Base-by-base conservation (phyloP, 35 echinoderm and acorn worm species). In the Ophiothrix spiculata region DNA sequence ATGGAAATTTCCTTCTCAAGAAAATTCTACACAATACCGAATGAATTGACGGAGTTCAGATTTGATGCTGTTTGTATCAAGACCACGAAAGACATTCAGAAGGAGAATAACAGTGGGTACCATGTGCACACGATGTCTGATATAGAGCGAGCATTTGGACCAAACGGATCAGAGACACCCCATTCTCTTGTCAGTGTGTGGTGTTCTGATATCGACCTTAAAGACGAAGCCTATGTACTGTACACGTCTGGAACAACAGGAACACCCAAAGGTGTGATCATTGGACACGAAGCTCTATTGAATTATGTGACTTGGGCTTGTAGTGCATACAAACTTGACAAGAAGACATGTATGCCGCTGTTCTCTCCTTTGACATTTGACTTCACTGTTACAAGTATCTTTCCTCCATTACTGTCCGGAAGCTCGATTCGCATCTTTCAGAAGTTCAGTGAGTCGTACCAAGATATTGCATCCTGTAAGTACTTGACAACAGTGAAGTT, bases 31-130 rank as follows among this genome's bases (percentile, higher is more conserved):
- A 78, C 13, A 78, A 78, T 78, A 35, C 38, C 76, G 2, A 78
- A 78, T 36, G 76, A 78, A 78, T 35, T 78, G 76, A 78, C 76
- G 4, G 76, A 78, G 36, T 78, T 78, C 33, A 78, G 76, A 78
- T 78, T 78, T 35, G 76, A 78, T 31, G 76, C 76, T 34, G 36
- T 78, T 34, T 78, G 32, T 31, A 78, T 16, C 12, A 78, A 78
- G 32, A 4, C 25, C 25, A 36, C 14, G 1, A 6, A 69, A 78
- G 38, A 16, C 14, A 31, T 34, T 34, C 11, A 35, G 36, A 35
- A 21, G 76, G 76, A 33, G 32, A 31, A 10, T 3, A 35, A 11
- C 29, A 35, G 25, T 78, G 32, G 16, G 1, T 39, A 35, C 32
- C 1, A 78, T 1, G 38, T 78, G 25, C 36, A 35, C 76, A 35